Conservation (phyloP, 2,888 invertebrate species). For the Alloplasta piceator region DNA sequence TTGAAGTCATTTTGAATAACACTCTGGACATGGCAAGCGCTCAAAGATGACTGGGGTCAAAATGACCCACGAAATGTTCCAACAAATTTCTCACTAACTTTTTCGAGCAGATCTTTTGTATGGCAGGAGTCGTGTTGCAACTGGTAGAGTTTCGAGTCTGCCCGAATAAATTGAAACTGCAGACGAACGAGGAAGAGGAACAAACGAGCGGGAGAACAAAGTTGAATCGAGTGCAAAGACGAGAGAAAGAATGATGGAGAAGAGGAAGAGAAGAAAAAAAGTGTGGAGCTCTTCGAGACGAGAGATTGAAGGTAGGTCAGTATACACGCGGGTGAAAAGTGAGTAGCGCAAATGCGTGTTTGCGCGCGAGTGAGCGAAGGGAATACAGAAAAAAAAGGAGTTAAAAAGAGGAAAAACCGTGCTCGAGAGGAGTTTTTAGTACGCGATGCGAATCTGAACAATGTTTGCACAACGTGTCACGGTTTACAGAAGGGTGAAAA, state of each 20-base stretch:
- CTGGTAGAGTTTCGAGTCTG: too few species aligned
- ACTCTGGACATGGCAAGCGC: too few species aligned
- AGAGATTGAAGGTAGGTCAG: conserved; percentile 63
- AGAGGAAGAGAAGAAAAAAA: conserved; percentile 9
- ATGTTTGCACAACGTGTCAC: conserved; percentile 58
- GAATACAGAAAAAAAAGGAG: background rate
- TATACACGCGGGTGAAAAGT: conserved; percentile 48
- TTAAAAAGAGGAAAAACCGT: conserved; percentile 6
- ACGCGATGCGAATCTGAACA: conserved; percentile 60
- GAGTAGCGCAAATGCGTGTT: conserved; percentile 40
- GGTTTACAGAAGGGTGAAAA: conserved; percentile 45
- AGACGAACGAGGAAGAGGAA: background rate
- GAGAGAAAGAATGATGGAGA: background rate
- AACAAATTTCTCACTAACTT: too few species aligned
- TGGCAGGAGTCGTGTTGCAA: too few species aligned
- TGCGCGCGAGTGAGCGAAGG: conserved; percentile 37
- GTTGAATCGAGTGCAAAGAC: conserved; percentile 44
- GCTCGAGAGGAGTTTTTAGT: conserved; percentile 48
- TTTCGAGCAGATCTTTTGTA: too few species aligned
- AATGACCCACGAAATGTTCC: too few species aligned
- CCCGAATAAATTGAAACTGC: too few species aligned
- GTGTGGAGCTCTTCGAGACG: conserved; percentile 17
- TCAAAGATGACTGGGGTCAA: too few species aligned
- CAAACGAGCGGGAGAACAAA: conserved; percentile 15
- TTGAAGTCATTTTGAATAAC: too few species aligned